These are phyloP conservation scores for Oscheius sp. DNA, from an alignment of 1,140 invertebrate species.

Conservation along the genomic window DNA sequence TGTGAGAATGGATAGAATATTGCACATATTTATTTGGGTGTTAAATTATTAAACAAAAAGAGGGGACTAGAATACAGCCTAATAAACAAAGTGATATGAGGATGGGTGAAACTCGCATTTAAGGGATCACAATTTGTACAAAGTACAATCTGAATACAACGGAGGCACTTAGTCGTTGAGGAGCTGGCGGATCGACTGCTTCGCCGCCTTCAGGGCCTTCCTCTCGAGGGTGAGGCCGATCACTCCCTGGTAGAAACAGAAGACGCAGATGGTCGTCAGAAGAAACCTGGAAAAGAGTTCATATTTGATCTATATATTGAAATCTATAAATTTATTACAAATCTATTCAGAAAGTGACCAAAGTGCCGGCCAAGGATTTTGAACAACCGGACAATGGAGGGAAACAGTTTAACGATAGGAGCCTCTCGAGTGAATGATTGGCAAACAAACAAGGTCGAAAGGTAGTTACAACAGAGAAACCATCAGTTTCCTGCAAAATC, in stretches of 20 bases:
- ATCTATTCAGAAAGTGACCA: no score
- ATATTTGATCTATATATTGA: no score
- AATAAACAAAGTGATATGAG: conserved; percentile 6
- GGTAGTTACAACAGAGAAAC: no score
- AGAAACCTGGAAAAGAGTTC: conserved; percentile 45
- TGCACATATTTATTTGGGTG: background rate
- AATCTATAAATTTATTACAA: background rate
- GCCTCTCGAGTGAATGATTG: no score
- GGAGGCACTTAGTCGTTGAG: conserved; percentile 29
- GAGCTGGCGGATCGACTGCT: conserved; percentile 54
- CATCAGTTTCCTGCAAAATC: no score
- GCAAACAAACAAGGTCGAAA: no score
- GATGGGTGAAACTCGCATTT: background rate
- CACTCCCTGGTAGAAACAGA: conserved; percentile 61
- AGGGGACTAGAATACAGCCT: background rate
- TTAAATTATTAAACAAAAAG: background rate
- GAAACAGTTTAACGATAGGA: no score
- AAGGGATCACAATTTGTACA: background rate
- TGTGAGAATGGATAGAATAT: background rate
- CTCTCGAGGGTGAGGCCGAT: conserved; percentile 62
- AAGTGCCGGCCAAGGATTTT: no score
- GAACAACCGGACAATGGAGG: no score
- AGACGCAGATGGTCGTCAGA: conserved; percentile 60
- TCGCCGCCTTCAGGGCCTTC: conserved; percentile 61
- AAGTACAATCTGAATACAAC: background rate